Evolutionary conservation across 2,113 vertebrate species (phyloP).

Genomic region (Formicarius rufipectus): DNA sequence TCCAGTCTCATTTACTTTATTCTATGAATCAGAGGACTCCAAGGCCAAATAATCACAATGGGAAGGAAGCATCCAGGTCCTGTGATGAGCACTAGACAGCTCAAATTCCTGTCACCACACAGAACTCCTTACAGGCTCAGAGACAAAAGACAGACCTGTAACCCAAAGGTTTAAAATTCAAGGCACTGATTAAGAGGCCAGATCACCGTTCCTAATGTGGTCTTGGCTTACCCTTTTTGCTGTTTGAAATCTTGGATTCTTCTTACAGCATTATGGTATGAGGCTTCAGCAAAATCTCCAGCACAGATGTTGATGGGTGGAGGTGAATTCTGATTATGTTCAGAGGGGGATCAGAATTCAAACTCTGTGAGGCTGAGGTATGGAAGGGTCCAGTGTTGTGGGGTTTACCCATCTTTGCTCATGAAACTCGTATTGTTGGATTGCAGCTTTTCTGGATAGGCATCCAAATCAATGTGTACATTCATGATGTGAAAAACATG

Average conservation of each 20-base stretch:
- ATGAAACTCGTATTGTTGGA: neutral
- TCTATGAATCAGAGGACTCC: neutral
- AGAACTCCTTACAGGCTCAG: neutral
- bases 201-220: neutral
- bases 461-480: neutral
- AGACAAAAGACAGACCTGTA: neutral
- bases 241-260: neutral
- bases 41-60: neutral
- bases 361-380: neutral
- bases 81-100: neutral
- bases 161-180: neutral
- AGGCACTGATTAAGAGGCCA: neutral
- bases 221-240: neutral
- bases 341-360: neutral
- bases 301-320: neutral
- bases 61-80: neutral
- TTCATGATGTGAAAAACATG: neutral
- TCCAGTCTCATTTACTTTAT: constrained; percentile 19
- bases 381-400: rapidly evolving
- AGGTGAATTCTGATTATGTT: neutral
- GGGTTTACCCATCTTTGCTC: neutral
- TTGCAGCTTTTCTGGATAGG: neutral
- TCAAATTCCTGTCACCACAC: neutral
- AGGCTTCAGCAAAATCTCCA: neutral
- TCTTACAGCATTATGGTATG: neutral